Conservation (phyloP, 2,888 invertebrate genomes). For the Acrocyrtus sp. region DNA sequence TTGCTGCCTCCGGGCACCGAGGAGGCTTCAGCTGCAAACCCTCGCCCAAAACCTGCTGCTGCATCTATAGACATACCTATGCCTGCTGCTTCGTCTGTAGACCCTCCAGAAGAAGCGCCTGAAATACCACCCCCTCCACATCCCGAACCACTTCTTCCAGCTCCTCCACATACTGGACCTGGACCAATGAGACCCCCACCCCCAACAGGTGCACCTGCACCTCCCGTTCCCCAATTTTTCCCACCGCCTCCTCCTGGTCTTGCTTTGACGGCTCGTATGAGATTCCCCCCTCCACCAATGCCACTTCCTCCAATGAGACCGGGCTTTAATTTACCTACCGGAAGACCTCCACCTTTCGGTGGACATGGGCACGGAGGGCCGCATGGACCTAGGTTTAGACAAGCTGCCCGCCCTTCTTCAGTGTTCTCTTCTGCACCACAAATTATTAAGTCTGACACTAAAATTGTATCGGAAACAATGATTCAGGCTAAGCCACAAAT, state of each 20-base stretch:
- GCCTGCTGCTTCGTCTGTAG: slow-evolving; percentile 65
- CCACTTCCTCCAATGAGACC: slow-evolving; percentile 69
- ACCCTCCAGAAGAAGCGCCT: slow-evolving; percentile 67
- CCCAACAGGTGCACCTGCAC: slow-evolving; percentile 4
- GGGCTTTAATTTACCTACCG: slow-evolving; percentile 29
- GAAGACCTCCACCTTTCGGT: slow-evolving; percentile 43
- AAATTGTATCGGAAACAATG: slow-evolving; percentile 60
- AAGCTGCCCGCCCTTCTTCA: slow-evolving; percentile 69
- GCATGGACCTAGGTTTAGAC: slow-evolving; percentile 47
- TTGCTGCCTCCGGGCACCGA: slow-evolving; percentile 61
- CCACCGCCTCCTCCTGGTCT: slow-evolving; percentile 53
- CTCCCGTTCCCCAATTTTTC: slow-evolving; percentile 32
- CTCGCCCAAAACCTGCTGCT: slow-evolving; percentile 26
- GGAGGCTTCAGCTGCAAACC: slow-evolving; percentile 8
- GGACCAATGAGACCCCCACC: slow-evolving; percentile 11
- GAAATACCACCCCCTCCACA: slow-evolving; percentile 22
- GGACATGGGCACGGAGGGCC: slow-evolving; percentile 21
- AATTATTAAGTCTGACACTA: slow-evolving; percentile 74
- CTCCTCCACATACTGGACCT: background rate
- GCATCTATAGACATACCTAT: slow-evolving; percentile 10
- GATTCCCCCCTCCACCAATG: slow-evolving; percentile 69
- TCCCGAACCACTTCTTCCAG: background rate
- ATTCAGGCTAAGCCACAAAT: slow-evolving; percentile 91
- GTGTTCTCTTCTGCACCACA: slow-evolving; percentile 86
- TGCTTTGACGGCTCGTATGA: slow-evolving; percentile 35